Percentiles rank a stretch among this genome's conserved stretches.
These are phyloP conservation scores for Amphipyra berbera DNA, from an alignment of 2,888 invertebrate genomes.

Conservation along the genomic window DNA sequence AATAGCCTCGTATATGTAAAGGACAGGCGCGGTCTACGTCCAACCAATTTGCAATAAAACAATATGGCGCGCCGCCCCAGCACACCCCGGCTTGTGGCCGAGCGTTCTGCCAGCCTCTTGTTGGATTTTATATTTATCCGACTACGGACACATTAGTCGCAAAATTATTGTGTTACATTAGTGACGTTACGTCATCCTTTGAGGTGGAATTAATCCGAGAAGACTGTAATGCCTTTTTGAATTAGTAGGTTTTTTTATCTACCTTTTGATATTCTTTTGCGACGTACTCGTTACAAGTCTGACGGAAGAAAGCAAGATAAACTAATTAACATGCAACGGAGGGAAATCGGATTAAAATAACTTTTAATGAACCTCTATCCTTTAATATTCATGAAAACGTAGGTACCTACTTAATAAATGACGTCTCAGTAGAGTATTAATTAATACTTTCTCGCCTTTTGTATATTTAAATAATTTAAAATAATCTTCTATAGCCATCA, in stretches of 20 bases:
- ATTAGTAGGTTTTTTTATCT: constrained; percentile 51
- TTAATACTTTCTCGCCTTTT: constrained; percentile 47
- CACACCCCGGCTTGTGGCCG: constrained; percentile 75
- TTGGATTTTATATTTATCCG: constrained; percentile 75
- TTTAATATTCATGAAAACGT: constrained; percentile 74
- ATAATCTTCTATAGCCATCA: constrained; percentile 13
- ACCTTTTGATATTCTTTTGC: constrained; percentile 43
- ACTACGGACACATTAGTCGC: constrained; percentile 72
- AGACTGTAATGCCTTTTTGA: constrained; percentile 59
- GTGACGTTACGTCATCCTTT: constrained; percentile 66
- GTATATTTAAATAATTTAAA: constrained; percentile 41
- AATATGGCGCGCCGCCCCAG: constrained; percentile 81
- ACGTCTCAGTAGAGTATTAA: constrained; percentile 57
- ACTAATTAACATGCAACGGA: constrained; percentile 71
- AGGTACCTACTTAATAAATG: constrained; percentile 63
- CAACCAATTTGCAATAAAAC: constrained; percentile 90
- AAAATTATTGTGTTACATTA: constrained; percentile 76
- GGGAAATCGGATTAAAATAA: constrained; percentile 73
- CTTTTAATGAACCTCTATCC: constrained; percentile 73
- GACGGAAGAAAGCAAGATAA: constrained; percentile 62
- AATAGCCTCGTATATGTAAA: constrained; percentile 89
- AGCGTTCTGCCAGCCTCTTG: constrained; percentile 67
- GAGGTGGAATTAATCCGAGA: constrained; percentile 70
- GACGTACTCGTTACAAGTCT: constrained; percentile 50
- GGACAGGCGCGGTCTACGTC: constrained; percentile 87